Evolutionary conservation across 2,113 vertebrate species (phyloP).

Genomic region (Cromileptes altivelis): DNA sequence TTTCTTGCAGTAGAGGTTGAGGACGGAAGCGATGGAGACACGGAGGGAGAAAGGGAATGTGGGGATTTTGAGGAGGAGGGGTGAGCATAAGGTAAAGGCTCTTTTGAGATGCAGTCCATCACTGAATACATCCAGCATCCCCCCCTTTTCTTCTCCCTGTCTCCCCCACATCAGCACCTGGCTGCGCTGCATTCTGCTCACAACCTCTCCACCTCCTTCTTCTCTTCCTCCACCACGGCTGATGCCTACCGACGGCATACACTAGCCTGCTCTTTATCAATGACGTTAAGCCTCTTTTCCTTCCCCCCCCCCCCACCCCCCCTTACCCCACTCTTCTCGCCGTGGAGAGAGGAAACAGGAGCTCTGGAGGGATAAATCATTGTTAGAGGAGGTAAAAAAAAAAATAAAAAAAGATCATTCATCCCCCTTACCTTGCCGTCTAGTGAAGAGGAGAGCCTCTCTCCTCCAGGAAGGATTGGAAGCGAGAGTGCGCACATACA

Average conservation of each 20-base stretch:
- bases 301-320: slow-evolving; percentile 7
- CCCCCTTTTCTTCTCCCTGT: slow-evolving; percentile 15
- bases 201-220: slow-evolving; percentile 60
- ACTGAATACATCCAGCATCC: slow-evolving; percentile 52
- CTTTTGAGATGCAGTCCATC: slow-evolving; percentile 67
- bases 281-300: slow-evolving; percentile 76
- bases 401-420: slow-evolving; percentile 36
- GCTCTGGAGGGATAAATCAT: slow-evolving; percentile 61
- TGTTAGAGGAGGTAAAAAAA: slow-evolving; percentile 31
- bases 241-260: slow-evolving; percentile 62
- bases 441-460: slow-evolving; percentile 79
- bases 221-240: slow-evolving; percentile 56
- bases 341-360: slow-evolving; percentile 28
- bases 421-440: slow-evolving; percentile 84
- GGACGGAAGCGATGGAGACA: slow-evolving; percentile 38
- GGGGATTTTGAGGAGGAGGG: slow-evolving; percentile 57
- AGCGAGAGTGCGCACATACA: slow-evolving; percentile 74
- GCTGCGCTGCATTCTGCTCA: slow-evolving; percentile 70
- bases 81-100: slow-evolving; percentile 73
- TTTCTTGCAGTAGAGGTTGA: slow-evolving; percentile 39
- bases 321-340: slow-evolving; percentile 39
- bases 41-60: slow-evolving; percentile 18
- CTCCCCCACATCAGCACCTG: slow-evolving; percentile 72
- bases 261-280: slow-evolving; percentile 77
- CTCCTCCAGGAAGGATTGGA: slow-evolving; percentile 79